phyloP scores from a whole-genome alignment of 1,140 invertebrate species.

The Thaumetopoea pityocampa region DNA sequence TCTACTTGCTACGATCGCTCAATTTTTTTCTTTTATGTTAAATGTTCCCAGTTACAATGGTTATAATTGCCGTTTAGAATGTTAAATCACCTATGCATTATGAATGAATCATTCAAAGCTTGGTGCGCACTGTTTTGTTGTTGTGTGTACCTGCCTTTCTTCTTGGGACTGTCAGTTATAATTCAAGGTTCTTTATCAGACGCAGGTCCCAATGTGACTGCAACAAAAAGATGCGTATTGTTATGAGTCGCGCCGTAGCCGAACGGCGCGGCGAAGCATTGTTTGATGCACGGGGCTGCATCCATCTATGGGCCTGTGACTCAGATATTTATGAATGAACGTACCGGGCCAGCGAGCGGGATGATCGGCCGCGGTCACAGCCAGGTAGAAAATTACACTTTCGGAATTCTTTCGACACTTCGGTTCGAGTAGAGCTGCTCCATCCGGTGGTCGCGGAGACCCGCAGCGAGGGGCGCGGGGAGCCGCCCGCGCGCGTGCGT shows the following conservation, averaged over 20 bases:
- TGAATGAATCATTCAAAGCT: conserved; percentile 53
- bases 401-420: conserved; percentile 69
- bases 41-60: too few relatives aligned
- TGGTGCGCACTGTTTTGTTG: conserved; percentile 59
- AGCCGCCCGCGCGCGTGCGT: conserved; percentile 53
- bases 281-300: conserved; percentile 33
- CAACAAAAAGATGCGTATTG: conserved; percentile 55
- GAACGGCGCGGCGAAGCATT: conserved; percentile 39
- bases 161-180: conserved; percentile 48
- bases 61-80: conserved; percentile 5
- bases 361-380: conserved; percentile 54
- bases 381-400: conserved; percentile 73
- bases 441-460: conserved; percentile 53
- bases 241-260: conserved; percentile 35
- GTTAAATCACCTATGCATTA: conserved; percentile 31
- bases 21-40: too few relatives aligned
- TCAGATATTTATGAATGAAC: conserved; percentile 74
- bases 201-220: conserved; percentile 36
- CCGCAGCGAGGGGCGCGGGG: conserved; percentile 67
- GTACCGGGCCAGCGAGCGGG: conserved; percentile 53
- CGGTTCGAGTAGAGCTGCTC: conserved; percentile 49
- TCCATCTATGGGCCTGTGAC: conserved; percentile 22
- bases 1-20: too few relatives aligned
- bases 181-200: conserved; percentile 62
- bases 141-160: conserved; percentile 44